These are phyloP conservation scores for Geothlypis trichas DNA, from an alignment of 2,113 vertebrate species.

Conservation along the genomic window DNA sequence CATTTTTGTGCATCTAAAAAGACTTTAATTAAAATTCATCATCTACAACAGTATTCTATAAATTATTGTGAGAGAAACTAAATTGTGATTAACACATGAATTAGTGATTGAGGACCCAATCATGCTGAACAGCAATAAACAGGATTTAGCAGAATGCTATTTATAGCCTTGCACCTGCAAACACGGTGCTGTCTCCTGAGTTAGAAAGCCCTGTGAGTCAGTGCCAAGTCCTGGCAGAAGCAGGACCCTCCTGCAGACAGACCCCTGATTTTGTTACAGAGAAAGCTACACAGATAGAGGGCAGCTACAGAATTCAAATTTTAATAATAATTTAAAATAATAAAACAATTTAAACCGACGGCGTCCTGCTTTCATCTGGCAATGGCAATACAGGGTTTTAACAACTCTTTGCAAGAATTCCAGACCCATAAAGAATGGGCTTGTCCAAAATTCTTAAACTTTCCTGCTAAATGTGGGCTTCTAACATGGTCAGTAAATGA, in stretches of 20 bases:
- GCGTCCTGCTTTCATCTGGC: not conserved
- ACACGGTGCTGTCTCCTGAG: conserved; percentile 65
- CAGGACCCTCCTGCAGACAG: not conserved
- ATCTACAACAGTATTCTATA: conserved; percentile 55
- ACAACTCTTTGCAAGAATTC: not conserved
- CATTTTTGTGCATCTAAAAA: not conserved
- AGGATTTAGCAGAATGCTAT: conserved; percentile 59
- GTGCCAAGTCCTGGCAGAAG: not conserved
- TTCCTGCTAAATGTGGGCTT: not conserved
- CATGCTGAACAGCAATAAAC: conserved; percentile 20
- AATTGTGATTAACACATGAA: conserved; percentile 43
- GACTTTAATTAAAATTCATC: conserved; percentile 57
- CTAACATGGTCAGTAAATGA: not conserved
- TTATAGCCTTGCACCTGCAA: conserved; percentile 49
- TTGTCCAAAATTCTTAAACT: not conserved
- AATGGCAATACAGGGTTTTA: not conserved
- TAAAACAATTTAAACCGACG: not conserved
- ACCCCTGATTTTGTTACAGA: not conserved
- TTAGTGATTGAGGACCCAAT: conserved; percentile 29
- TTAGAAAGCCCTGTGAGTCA: conserved; percentile 36
- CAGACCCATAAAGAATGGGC: not conserved
- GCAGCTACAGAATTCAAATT: not conserved
- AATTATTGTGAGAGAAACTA: conserved; percentile 44
- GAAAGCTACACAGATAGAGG: not conserved
- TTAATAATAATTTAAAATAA: conserved; percentile 30